Conservation (phyloP, 2,797 vertebrate species). For the Neoniphon sammara region DNA sequence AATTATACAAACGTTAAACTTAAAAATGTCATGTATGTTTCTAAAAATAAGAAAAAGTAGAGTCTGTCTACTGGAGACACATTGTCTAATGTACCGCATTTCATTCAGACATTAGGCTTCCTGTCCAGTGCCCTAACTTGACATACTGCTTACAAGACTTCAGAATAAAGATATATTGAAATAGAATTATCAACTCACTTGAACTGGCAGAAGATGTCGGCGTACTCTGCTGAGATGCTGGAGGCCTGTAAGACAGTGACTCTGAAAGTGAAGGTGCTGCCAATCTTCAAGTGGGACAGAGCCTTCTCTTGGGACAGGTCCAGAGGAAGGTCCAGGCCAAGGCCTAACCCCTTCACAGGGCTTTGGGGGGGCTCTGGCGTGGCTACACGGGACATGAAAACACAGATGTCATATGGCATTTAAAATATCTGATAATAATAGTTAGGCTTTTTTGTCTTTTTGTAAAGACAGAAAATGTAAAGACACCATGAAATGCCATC, state of each 20-base stretch:
- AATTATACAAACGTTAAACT: too few species aligned
- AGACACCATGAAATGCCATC: too few species aligned
- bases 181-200: conserved; percentile 84
- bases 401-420: neutral
- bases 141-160: too few species aligned
- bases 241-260: conserved; percentile 97
- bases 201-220: conserved; percentile 99
- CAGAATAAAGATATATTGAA: neutral
- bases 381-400: conserved; percentile 57
- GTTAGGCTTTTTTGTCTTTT: too few species aligned
- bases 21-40: too few species aligned
- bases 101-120: too few species aligned
- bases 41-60: too few species aligned
- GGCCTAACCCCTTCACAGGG: conserved; percentile 81
- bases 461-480: too few species aligned
- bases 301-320: conserved; percentile 82
- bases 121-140: too few species aligned
- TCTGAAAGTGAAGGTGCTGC: conserved; percentile 96
- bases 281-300: conserved; percentile 91
- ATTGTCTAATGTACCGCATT: too few species aligned
- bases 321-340: conserved; percentile 75
- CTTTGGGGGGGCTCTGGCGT: conserved; percentile 85
- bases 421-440: too few species aligned
- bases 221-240: conserved; percentile 97
- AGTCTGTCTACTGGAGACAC: too few species aligned